Base-by-base conservation (phyloP, 2,888 invertebrate genomes). In the Ophonus ardosiacus region DNA sequence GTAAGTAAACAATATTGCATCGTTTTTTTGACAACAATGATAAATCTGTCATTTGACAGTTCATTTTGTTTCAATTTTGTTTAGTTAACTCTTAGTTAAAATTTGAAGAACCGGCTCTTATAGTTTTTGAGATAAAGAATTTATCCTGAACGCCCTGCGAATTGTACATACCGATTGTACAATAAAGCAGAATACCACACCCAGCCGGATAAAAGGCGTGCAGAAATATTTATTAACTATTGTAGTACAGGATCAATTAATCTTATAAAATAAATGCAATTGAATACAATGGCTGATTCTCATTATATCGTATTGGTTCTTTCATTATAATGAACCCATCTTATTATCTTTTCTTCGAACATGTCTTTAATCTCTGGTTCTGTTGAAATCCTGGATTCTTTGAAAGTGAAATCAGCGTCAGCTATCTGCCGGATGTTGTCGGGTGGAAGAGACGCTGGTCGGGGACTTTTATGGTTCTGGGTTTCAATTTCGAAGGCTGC, bases 381-480 rank as follows among this genome's bases (percentile, higher is more conserved):
- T 51, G 43, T 51, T 51, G 43, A 51, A 68, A 68, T 68, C 68
- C 38, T 24, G 68, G 31, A 68, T 68, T 68, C 38, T 68, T 68
- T 68, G 68, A 68, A 68, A 68, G 68, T 68, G 68, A 68, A 68
- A 68, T 68, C 68, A 68, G 38, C 24, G 68, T 68, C 61, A 80
- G 56, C 56, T 56, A 76, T 59, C 68, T 59, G 74, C n/a, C 83
- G 83, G 83, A 83, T 83, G 74, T 31, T 71, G 18, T 63, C 18
- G 15, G 17, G 40, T 57, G n/a, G 57, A 5, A 51, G 43, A 51
- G 43, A 51, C 43, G 43, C 38, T 59, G 61, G 63, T 13, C 59
- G 31, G 38, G n/a, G 57, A 40, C 40, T 63, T 63, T 63, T 40
- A 57, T 56, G 74, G 61, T 76, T 24, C 24, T 18, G 17, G 82